Evolutionary conservation across 2,888 invertebrate genomes (phyloP), one percentile per base, ranked within the genome.

Genomic region (Caenorhabditis angaria): DNA sequence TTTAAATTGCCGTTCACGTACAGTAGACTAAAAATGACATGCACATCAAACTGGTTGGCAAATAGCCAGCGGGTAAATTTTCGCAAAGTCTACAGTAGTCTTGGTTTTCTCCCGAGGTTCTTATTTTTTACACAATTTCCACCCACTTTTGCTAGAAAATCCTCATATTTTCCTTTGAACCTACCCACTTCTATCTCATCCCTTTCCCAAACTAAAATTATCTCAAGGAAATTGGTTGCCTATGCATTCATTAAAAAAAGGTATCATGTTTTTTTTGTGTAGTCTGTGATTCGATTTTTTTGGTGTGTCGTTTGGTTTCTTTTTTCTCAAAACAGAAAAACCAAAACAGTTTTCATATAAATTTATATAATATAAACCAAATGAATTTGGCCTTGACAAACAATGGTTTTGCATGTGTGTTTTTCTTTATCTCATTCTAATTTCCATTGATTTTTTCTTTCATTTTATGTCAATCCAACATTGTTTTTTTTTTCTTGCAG

Each of bases 401-500:
- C 41, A 41, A 41, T 18, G 18, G 41, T 18, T 41, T 41, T 41
- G 41, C 41, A 41, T 41, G 41, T 12, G n/a, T n/a, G n/a, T n/a
- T n/a, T n/a, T n/a, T n/a, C 18, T 41, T 50, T 50, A 50, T 50
- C 20, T 50, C 22, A n/a, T 24, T 24, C 20, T 22, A 24, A 50
- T 50, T 50, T 50, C 10, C 22, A 50, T 24, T 50, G 2, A 3
- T 18, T 4, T 24, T 3, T 4, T 24, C 12, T 18, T 22, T 22
- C 2, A 50, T 50, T 24, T 6, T 50, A 4, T 24, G 6, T 8
- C 10, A 8, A 50, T 8, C 10, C 10, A 8, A 32, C 10, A 32
- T 32, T 18, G 3, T 10, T 41, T 10, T 41, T 41, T 14, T 41
- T 41, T 41, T 32, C 20, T 68, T 75, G 65, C 70, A 80, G 80